A percentile compares a stretch with the other conserved stretches of the same genome.
These are phyloP conservation scores for Saguinus midas DNA, from an alignment of 2,113 vertebrate genomes.

Conservation along the genomic window DNA sequence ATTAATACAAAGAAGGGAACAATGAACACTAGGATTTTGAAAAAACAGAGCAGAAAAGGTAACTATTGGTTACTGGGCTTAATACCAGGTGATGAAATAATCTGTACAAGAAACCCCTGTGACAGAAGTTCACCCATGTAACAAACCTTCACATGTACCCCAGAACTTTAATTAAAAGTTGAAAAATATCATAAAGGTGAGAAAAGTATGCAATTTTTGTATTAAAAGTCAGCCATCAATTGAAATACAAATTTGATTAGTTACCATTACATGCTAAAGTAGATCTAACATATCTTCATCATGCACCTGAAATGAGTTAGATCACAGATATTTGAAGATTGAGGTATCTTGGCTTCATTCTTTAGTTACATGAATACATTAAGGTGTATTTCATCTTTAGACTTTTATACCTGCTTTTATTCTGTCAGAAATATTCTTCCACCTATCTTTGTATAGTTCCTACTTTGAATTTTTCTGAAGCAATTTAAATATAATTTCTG, in stretches of 20 bases:
- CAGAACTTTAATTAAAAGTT: too few species aligned
- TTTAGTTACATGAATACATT: background rate
- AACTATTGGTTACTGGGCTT: too few species aligned
- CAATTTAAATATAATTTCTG: background rate
- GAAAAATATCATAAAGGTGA: background rate
- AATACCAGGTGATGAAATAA: too few species aligned
- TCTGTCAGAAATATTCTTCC: background rate
- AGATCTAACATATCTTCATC: background rate
- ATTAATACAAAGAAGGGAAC: too few species aligned
- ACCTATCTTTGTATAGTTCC: background rate
- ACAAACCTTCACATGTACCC: too few species aligned
- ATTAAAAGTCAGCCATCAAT: background rate
- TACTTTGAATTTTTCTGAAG: background rate
- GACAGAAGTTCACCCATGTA: too few species aligned
- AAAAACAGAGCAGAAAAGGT: too few species aligned
- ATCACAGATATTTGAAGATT: background rate
- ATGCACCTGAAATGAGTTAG: background rate
- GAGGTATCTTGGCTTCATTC: accelerated
- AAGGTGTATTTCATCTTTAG: background rate
- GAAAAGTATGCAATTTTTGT: background rate
- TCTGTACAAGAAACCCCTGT: too few species aligned
- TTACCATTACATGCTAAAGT: background rate
- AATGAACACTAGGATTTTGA: too few species aligned
- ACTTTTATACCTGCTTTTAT: background rate
- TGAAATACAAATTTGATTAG: background rate